Evolutionary conservation across 2,797 vertebrate genomes (phyloP), one percentile per base, ranked within the genome.

Genomic region (Acanthurus lineatus): DNA sequence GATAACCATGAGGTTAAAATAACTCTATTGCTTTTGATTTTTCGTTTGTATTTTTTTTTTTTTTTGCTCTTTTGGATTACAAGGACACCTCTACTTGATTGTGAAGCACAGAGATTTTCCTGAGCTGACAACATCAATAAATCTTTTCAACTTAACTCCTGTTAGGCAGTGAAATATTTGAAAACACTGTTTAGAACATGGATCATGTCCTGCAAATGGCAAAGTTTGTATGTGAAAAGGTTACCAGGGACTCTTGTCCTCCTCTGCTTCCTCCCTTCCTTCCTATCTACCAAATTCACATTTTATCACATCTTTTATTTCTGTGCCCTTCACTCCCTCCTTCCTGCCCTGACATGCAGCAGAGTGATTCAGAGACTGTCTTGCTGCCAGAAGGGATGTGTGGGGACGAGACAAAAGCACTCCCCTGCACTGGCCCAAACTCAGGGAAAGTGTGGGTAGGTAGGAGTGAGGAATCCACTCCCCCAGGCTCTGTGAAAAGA

Each of bases 331-430:
- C 62, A 52, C 51, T 81, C n/a, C 45, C 60, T 80, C 76, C 66
- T 35, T 85, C 89, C 70, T 92, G 89, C 68, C 86, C 77, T 35
- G 77, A 89, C 91, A 87, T 75, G 89, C 78, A 85, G 60, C 69
- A 42, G 70, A 57, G 60, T 91, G 91, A 91, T 76, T 91, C 86
- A 90, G 83, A 81, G 83, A 81, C 77, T 65, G 67, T 58, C 65
- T 75, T 69, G 62, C 65, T 82, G 87, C 79, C 87, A 85, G 65
- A 56, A 83, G 81, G 76, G 86, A 92, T 85, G 70, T 87, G 90
- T 89, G 84, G 62, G 78, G 83, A 91, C 90, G 91, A 79, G 89
- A 89, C 65, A 2, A 83, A 60, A 61, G 56, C 80, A 53, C 61
- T 82, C n/a, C 54, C 48, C 76, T 35, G 52, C 54, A 40, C 80